Conservation (phyloP, 1,140 invertebrate genomes). For the Dreissena rostriformis region DNA sequence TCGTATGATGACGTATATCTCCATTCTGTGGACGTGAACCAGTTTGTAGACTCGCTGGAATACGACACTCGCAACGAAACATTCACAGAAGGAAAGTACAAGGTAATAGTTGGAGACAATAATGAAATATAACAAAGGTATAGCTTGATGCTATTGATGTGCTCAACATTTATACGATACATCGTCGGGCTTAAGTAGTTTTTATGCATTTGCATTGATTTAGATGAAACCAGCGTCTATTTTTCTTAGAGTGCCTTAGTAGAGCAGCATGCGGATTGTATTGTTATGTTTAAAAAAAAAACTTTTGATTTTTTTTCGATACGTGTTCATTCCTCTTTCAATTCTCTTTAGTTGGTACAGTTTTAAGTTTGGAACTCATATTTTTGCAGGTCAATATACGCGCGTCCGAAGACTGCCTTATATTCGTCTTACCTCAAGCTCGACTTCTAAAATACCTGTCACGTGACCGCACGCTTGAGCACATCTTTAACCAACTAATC, state of each 20-base stretch:
- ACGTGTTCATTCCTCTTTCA: no score
- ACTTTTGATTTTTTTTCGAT: no score
- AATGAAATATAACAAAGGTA: no score
- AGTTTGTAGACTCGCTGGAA: constrained; percentile 94
- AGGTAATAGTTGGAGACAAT: constrained; percentile 83
- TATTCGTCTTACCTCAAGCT: constrained; percentile 89
- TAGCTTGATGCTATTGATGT: no score
- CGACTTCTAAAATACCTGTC: constrained; percentile 87
- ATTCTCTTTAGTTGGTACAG: background rate
- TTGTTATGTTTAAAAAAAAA: no score
- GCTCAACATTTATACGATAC: no score
- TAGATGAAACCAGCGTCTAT: no score
- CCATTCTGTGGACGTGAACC: constrained; percentile 90
- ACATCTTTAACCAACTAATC: constrained; percentile 89
- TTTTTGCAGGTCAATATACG: constrained; percentile 87
- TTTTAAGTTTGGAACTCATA: background rate
- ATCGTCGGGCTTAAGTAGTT: no score
- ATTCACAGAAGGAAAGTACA: constrained; percentile 85
- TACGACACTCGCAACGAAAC: constrained; percentile 86
- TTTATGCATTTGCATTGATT: no score
- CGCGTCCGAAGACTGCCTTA: constrained; percentile 89
- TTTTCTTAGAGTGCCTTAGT: no score
- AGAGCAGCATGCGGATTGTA: no score
- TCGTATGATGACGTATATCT: constrained; percentile 91
- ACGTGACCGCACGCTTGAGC: constrained; percentile 87